Evolutionary conservation across 2,797 vertebrate species (phyloP).

Genomic region (Podargus strigoides): DNA sequence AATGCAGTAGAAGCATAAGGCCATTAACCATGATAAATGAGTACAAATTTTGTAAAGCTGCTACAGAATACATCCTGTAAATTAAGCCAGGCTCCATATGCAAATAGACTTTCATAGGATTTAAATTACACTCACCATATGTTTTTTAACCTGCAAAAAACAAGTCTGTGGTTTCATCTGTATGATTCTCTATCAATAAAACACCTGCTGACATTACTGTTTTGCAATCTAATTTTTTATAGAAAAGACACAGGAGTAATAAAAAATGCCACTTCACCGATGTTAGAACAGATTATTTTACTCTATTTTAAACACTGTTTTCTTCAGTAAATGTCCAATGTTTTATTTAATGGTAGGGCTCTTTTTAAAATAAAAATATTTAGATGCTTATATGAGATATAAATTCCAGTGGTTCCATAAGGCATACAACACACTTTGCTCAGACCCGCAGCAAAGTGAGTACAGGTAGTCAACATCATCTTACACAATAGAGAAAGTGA

Average conservation of each 20-base stretch:
- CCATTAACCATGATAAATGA: slow-evolving; percentile 31
- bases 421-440: background rate
- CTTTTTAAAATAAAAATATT: background rate
- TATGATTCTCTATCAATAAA: background rate
- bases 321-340: background rate
- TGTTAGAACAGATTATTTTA: background rate
- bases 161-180: background rate
- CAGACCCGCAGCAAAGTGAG: background rate
- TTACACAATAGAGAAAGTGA: background rate
- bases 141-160: background rate
- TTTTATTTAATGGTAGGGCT: background rate
- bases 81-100: background rate
- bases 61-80: background rate
- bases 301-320: background rate
- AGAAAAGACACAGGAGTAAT: background rate
- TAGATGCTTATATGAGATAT: background rate
- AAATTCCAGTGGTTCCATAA: background rate
- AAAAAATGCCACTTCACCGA: background rate
- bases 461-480: background rate
- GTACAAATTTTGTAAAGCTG: background rate
- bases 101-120: background rate
- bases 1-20: background rate
- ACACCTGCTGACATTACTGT: background rate
- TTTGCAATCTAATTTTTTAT: background rate
- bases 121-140: background rate